A percentile compares a stretch with the other conserved stretches of the same genome.
These are phyloP conservation scores for Sebastes alutus DNA, from an alignment of 2,797 vertebrate species.

Conservation along the genomic window DNA sequence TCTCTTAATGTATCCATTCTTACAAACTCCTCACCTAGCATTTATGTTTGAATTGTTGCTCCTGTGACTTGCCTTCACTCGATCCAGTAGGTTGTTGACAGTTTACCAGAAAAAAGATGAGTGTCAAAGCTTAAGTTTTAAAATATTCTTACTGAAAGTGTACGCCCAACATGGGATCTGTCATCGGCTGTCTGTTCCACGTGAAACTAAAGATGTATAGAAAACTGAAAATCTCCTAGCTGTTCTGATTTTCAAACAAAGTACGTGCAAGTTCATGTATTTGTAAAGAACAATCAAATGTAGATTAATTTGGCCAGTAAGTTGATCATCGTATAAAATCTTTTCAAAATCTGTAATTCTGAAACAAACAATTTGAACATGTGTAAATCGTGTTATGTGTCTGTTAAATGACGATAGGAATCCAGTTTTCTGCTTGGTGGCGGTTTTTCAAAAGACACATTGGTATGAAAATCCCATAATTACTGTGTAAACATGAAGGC, in stretches of 20 bases:
- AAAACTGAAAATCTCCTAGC: neutral
- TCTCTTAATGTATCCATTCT: neutral
- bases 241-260: neutral
- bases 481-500: neutral
- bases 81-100: neutral
- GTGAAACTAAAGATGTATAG: neutral
- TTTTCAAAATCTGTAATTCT: neutral
- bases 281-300: neutral
- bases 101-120: neutral
- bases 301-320: neutral
- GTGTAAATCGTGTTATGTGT: neutral
- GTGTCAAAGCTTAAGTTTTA: neutral
- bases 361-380: neutral
- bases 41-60: neutral
- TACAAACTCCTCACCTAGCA: neutral
- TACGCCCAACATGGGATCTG: neutral
- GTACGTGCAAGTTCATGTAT: neutral
- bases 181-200: too few relatives aligned
- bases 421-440: neutral
- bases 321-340: neutral
- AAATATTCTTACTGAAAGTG: neutral
- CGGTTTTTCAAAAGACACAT: neutral
- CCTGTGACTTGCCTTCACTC: too few relatives aligned
- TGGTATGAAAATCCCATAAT: neutral
- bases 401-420: neutral